Base-by-base conservation (phyloP, 1,140 invertebrate genomes). In the Drosophila burlai region DNA sequence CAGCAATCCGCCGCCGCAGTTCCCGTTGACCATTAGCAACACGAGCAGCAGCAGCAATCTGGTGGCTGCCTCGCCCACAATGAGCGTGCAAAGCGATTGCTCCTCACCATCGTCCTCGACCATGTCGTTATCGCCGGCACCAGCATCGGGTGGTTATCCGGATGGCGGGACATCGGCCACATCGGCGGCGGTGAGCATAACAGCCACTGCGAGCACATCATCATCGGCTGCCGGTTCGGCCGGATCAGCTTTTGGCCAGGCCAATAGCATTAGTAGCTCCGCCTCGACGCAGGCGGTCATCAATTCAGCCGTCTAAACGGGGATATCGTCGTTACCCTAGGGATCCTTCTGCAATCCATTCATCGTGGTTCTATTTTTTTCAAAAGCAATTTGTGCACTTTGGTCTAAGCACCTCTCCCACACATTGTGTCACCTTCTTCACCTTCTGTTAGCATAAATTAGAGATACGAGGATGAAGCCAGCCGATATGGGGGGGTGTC, bases 81-180 rank as follows among this genome's bases (percentile, higher is more conserved):
- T 92, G 91, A 92, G 91, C 54, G 81, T 89, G 16, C 91, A 92
- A 54, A 92, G 91, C 47, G 91, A 92, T 57, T 92, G 91, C 72
- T 92, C 91, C 2, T 92, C 91, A 18, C 91, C 91, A 3, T 91
- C 91, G 29, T 92, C 91, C 4, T 92, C 91, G 2, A 90, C 91
- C 2, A 92, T 92, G 80, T 92, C 91, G 6, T 45, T 92, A 26
- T 92, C 91, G 15, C 91, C 91, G 16, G 91, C 91, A 13, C 87
- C 91, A 5, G 71, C 85, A 7, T 91, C 85, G 1, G 86, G 81
- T 15, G 81, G 91, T 2, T 82, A 91, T 83, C 85, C 86, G 11
- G 85, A 90, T 52, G 85, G 84, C 15, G 81, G 74, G 15, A 65
- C 75, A 11, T 82, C 81, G n/a, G 91, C 81, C 18, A 83, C 83